Percentiles rank a stretch among this genome's conserved stretches.
phyloP scores from a whole-genome alignment of 1,140 invertebrate genomes.

The Eueides isabella region DNA sequence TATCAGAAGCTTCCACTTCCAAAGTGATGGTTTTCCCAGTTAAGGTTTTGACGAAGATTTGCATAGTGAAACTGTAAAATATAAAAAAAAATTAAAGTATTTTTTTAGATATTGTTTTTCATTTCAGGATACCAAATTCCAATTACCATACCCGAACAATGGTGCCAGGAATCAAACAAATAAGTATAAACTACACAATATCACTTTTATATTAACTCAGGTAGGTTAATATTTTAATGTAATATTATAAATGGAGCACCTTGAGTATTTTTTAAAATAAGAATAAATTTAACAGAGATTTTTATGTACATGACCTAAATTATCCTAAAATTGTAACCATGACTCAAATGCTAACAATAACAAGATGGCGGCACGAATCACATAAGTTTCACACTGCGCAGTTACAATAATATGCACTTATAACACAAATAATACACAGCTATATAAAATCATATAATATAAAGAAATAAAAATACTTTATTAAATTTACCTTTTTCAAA shows the following conservation, averaged over 20 bases:
- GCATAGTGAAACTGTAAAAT: conserved; percentile 84
- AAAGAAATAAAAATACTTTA: conserved; percentile 2
- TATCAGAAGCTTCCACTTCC: conserved; percentile 3
- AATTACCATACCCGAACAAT: too few relatives aligned
- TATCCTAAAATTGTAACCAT: neutral
- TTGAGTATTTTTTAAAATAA: neutral
- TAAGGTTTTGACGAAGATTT: conserved; percentile 95
- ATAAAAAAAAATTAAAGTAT: conserved; percentile 37
- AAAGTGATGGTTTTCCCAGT: conserved; percentile 87
- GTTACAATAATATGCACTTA: neutral
- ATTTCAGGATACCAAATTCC: too few relatives aligned
- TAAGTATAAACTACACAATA: too few relatives aligned
- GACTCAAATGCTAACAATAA: neutral
- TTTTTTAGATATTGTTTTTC: neutral
- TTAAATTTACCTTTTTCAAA: conserved; percentile 15
- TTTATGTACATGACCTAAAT: neutral
- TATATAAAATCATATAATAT: neutral
- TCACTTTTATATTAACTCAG: too few relatives aligned
- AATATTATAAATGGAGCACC: neutral
- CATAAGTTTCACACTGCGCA: neutral
- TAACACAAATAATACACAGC: neutral
- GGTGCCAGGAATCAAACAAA: too few relatives aligned
- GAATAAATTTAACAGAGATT: neutral
- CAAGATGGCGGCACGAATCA: conserved; percentile 10
- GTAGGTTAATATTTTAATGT: neutral